phyloP scores from a whole-genome alignment of 2,113 vertebrate species.

The Oostethus manadensis region DNA sequence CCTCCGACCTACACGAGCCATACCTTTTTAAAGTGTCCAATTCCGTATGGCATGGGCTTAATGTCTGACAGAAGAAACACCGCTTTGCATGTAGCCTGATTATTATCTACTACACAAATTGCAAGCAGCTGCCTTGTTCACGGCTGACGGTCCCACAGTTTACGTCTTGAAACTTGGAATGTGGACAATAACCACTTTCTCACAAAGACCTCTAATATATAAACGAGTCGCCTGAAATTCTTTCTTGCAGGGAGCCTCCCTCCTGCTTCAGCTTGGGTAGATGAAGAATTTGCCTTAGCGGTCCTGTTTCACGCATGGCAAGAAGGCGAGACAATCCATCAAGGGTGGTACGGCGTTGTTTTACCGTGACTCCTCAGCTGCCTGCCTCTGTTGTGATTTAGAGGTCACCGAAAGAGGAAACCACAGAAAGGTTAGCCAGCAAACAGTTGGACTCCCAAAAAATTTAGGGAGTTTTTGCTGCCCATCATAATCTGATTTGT shows the following conservation, averaged over 20 bases:
- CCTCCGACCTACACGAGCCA: conserved; percentile 7
- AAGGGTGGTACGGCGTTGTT: conserved; percentile 9
- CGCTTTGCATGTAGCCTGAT: conserved; percentile 82
- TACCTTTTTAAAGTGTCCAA: conserved; percentile 21
- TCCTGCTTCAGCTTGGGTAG: conserved; percentile 45
- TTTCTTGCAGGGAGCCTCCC: conserved; percentile 59
- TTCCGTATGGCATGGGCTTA: conserved; percentile 44
- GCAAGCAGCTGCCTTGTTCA: conserved; percentile 86
- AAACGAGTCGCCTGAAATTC: conserved; percentile 72
- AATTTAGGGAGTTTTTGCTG: conserved; percentile 30
- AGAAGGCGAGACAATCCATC: conserved; percentile 7
- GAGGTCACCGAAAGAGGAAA: conserved; percentile 63
- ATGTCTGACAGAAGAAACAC: conserved; percentile 74
- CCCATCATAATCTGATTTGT: conserved; percentile 48
- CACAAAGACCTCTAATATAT: conserved; percentile 74
- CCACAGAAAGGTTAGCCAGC: conserved; percentile 57
- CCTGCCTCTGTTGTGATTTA: conserved; percentile 46
- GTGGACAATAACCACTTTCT: conserved; percentile 87
- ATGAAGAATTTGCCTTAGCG: conserved; percentile 33
- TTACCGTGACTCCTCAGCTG: conserved; percentile 9
- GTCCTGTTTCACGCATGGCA: conserved; percentile 27
- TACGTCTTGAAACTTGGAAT: conserved; percentile 89
- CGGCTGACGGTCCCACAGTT: conserved; percentile 77
- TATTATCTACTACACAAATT: conserved; percentile 88
- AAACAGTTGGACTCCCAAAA: conserved; percentile 45